These are phyloP conservation scores for Girardia tigrina DNA, from an alignment of 2,888 invertebrate species.

Conservation along the genomic window DNA sequence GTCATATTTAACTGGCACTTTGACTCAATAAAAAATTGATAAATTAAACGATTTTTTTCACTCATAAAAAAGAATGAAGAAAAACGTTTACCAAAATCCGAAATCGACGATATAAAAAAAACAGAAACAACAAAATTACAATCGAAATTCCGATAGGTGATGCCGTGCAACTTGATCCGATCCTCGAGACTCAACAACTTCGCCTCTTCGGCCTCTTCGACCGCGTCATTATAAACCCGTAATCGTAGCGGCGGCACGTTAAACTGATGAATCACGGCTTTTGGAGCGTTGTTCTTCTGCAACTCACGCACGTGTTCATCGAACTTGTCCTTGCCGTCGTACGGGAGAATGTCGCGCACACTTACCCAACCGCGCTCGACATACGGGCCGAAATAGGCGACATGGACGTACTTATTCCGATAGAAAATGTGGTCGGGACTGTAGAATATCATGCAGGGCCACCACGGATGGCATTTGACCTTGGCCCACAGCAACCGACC, in stretches of 20 bases:
- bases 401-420: conserved; percentile 13
- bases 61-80: no score
- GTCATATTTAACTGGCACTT: no score
- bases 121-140: background rate
- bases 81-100: no score
- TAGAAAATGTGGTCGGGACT: conserved; percentile 26
- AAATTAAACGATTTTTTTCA: no score
- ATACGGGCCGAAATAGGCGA: conserved; percentile 37
- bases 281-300: conserved; percentile 21
- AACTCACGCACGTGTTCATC: conserved; percentile 25
- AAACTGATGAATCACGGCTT: background rate
- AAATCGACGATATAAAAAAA: no score
- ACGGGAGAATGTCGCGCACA: conserved; percentile 16
- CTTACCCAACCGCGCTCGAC: conserved; percentile 36
- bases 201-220: conserved; percentile 31
- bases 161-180: conserved; percentile 20
- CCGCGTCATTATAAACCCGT: conserved; percentile 20
- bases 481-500: conserved; percentile 36
- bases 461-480: conserved; percentile 37
- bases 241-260: background rate
- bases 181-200: background rate
- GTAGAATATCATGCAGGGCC: conserved; percentile 37
- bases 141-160: background rate
- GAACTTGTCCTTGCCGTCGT: conserved; percentile 33
- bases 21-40: no score